Conservation (phyloP, 92 coral and sea anemone species). For the Umimayanthus kanabou region DNA sequence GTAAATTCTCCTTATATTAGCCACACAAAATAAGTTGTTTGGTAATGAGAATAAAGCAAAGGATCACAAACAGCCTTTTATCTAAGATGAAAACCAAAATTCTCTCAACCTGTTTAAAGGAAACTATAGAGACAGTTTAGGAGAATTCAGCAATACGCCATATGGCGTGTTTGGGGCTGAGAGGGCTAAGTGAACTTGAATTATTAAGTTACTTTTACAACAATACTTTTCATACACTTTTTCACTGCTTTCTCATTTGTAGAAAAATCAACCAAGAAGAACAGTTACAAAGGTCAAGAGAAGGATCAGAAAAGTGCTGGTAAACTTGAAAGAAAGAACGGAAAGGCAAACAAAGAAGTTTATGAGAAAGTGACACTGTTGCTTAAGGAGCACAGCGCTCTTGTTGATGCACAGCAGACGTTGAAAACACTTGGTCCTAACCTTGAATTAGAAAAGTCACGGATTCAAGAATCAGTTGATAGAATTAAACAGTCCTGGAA, state of each 20-base stretch:
- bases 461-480: constrained; percentile 16
- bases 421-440: constrained; percentile 33
- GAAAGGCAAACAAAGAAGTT: constrained; percentile 11
- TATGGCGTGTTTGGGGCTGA: no score
- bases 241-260: not conserved
- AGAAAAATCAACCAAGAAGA: constrained; percentile 21
- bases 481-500: constrained; percentile 29
- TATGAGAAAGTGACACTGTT: constrained; percentile 20
- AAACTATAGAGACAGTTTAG: no score
- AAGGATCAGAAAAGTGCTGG: not conserved
- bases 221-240: not conserved
- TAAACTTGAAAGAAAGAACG: not conserved
- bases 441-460: constrained; percentile 20
- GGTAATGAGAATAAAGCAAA: no score
- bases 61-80: no score
- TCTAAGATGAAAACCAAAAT: no score
- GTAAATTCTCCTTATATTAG: no score
- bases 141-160: no score
- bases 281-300: constrained; percentile 9
- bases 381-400: constrained; percentile 18
- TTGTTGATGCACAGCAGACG: constrained; percentile 6
- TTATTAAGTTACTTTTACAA: not conserved
- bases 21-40: no score
- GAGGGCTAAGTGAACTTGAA: not conserved
- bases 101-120: no score